phyloP scores from a whole-genome alignment of 2,888 invertebrate genomes.

The Chrysopilus asiliformis region DNA sequence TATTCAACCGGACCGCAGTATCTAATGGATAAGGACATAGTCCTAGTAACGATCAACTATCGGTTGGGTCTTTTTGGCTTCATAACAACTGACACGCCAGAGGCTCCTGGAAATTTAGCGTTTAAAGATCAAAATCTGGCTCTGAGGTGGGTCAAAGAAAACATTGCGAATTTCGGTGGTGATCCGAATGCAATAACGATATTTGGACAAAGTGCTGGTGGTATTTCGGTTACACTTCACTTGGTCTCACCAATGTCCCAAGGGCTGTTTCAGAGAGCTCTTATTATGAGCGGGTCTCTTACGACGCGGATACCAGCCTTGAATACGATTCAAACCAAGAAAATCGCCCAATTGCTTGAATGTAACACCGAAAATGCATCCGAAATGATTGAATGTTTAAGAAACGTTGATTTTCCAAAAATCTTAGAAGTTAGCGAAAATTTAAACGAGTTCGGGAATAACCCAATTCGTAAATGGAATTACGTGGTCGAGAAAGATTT shows the following conservation, averaged over 20 bases:
- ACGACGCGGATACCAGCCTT: no score
- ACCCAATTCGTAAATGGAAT: no score
- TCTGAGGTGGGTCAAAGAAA: slow-evolving; percentile 47
- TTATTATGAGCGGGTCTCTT: slow-evolving; percentile 51
- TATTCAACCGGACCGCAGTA: slow-evolving; percentile 23
- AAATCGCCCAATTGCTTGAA: no score
- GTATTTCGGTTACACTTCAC: slow-evolving; percentile 19
- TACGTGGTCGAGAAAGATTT: slow-evolving; percentile 37
- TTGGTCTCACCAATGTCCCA: slow-evolving; percentile 48
- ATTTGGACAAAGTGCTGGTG: slow-evolving; percentile 30
- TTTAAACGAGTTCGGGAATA: no score
- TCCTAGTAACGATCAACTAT: slow-evolving; percentile 28
- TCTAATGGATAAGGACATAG: slow-evolving; percentile 25
- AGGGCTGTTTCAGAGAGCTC: slow-evolving; percentile 52
- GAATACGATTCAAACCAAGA: no score
- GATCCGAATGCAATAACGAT: slow-evolving; percentile 48
- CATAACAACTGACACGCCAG: slow-evolving; percentile 44
- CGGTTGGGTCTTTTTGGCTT: slow-evolving; percentile 38
- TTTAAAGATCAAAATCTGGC: slow-evolving; percentile 53
- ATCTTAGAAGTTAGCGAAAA: no score
- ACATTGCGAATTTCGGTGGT: slow-evolving; percentile 51
- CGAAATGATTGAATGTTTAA: no score
- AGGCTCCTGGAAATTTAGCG: slow-evolving; percentile 51
- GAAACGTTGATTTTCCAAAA: no score
- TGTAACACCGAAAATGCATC: no score